Conservation (phyloP, 30 jellyfish, hydroid and myxozoan species). For the Cassiopea andromeda region DNA sequence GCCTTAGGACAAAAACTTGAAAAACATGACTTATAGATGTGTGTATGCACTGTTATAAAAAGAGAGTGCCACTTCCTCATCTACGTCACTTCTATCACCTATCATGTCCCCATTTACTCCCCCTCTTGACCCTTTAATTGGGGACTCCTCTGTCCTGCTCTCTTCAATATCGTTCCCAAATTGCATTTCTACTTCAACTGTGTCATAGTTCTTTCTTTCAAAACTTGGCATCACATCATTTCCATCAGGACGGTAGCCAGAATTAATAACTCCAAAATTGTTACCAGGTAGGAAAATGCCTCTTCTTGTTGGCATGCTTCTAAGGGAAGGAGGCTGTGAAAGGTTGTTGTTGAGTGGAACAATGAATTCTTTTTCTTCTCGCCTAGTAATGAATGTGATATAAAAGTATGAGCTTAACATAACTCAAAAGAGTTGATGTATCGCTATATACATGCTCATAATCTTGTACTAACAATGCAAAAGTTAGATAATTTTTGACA, state of each 20-base stretch:
- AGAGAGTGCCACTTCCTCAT: slow-evolving; percentile 25
- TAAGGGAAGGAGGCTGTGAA: slow-evolving; percentile 87
- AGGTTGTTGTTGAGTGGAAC: slow-evolving; percentile 86
- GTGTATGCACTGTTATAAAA: slow-evolving; percentile 65
- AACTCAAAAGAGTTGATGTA: too few relatives aligned
- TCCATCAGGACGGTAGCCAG: slow-evolving; percentile 80
- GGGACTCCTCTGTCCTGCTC: slow-evolving; percentile 21
- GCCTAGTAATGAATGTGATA: background rate
- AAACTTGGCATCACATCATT: background rate
- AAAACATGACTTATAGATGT: background rate
- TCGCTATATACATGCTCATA: too few relatives aligned
- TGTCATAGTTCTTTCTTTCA: slow-evolving; percentile 9
- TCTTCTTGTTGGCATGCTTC: slow-evolving; percentile 89
- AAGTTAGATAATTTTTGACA: too few relatives aligned
- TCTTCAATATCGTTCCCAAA: slow-evolving; percentile 65
- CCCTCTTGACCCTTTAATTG: background rate
- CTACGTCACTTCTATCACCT: background rate
- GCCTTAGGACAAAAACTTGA: background rate
- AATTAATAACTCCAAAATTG: slow-evolving; percentile 75
- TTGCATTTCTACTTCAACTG: slow-evolving; percentile 80
- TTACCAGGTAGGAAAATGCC: slow-evolving; percentile 86
- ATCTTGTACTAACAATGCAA: too few relatives aligned
- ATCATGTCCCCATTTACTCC: background rate
- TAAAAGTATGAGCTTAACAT: background rate
- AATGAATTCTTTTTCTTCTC: slow-evolving; percentile 70